Conservation (phyloP, 2,888 invertebrate species). For the Silvanus unidentatus region DNA sequence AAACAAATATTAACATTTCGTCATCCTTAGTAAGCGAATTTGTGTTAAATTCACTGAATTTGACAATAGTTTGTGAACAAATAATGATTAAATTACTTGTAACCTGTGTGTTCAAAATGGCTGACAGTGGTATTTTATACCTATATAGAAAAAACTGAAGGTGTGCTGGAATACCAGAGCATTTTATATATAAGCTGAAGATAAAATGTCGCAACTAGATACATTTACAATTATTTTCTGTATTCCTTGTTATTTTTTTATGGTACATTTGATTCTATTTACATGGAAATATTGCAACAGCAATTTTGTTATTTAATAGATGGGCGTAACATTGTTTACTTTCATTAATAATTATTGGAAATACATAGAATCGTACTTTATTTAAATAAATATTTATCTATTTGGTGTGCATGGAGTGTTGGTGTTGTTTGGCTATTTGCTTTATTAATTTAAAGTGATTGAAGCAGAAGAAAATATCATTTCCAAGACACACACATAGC, state of each 20-base stretch:
- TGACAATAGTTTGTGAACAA: not conserved
- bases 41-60: no score
- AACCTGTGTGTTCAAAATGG: conserved; percentile 21
- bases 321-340: conserved; percentile 5
- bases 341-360: not conserved
- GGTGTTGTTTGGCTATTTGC: no score
- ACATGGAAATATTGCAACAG: not conserved
- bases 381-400: no score
- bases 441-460: no score
- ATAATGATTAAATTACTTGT: conserved; percentile 5
- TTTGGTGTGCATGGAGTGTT: no score
- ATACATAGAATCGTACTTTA: no score
- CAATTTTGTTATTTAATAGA: not conserved
- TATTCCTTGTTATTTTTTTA: not conserved
- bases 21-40: no score
- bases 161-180: conserved; percentile 19
- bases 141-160: conserved; percentile 19
- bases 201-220: conserved; percentile 11
- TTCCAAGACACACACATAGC: no score
- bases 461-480: no score
- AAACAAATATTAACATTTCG: no score
- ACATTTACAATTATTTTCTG: not conserved
- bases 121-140: conserved; percentile 21
- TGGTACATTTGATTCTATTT: not conserved
- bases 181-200: conserved; percentile 10